These are phyloP conservation scores for Apis florea DNA, from an alignment of 1,140 invertebrate species.

Conservation along the genomic window DNA sequence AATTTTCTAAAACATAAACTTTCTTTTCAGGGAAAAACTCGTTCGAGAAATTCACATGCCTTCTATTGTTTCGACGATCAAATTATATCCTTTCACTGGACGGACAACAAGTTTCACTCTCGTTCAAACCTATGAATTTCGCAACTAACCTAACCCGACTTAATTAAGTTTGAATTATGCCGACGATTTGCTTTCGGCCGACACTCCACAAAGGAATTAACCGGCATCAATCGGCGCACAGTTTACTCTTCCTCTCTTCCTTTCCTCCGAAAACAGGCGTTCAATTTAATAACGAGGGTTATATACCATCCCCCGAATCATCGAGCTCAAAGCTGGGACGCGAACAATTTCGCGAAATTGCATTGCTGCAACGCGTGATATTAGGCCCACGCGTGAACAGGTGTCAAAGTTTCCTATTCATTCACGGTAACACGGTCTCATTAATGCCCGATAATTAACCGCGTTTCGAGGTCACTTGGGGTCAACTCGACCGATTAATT, in stretches of 20 bases:
- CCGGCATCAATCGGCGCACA: neutral
- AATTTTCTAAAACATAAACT: too few species aligned
- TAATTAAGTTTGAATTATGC: constrained; percentile 17
- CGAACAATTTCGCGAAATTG: constrained; percentile 29
- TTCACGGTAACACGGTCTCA: neutral
- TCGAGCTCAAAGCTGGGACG: constrained; percentile 15
- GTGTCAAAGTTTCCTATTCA: neutral
- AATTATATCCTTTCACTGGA: too few species aligned
- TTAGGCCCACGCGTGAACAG: constrained; percentile 5
- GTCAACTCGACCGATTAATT: neutral
- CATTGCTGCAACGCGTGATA: constrained; percentile 1
- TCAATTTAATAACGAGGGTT: constrained; percentile 29
- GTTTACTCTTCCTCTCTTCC: constrained; percentile 27
- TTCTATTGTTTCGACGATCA: too few species aligned
- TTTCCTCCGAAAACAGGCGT: neutral
- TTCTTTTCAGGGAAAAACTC: too few species aligned
- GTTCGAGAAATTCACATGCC: too few species aligned
- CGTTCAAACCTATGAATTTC: neutral
- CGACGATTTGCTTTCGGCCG: neutral
- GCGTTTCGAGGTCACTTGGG: neutral
- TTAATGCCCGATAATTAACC: neutral
- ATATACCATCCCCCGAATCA: neutral
- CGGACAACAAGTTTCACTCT: too few species aligned
- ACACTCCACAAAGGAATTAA: constrained; percentile 20
- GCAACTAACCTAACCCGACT: neutral